A percentile compares a stretch with the other conserved stretches of the same genome.
These are phyloP conservation scores for Colinus virginianus DNA, from an alignment of 2,113 vertebrate genomes.

Conservation along the genomic window DNA sequence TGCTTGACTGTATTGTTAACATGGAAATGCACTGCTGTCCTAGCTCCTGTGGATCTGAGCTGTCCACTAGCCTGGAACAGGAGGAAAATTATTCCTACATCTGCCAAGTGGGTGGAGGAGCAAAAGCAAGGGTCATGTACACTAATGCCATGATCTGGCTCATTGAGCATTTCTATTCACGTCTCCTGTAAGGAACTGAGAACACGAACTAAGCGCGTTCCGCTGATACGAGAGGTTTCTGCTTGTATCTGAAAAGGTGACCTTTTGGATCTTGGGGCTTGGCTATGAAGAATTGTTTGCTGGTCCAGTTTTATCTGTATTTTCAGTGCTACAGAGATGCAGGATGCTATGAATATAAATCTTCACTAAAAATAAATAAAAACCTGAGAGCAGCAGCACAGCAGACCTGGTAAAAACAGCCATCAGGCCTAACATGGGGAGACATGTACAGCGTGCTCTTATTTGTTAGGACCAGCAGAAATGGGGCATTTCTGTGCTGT, in stretches of 20 bases:
- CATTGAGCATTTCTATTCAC: not conserved
- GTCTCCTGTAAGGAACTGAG: not conserved
- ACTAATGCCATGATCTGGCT: not conserved
- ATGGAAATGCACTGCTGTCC: not conserved
- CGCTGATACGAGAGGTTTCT: not conserved
- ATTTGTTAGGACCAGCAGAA: not conserved
- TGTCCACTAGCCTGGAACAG: not conserved
- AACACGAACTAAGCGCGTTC: not conserved
- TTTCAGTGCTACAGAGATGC: not conserved
- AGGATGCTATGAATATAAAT: not conserved
- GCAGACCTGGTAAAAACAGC: not conserved
- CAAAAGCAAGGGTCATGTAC: not conserved
- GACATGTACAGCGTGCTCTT: not conserved
- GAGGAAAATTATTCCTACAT: not conserved
- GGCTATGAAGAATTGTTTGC: not conserved
- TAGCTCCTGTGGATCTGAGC: not conserved
- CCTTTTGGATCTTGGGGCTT: slow-evolving; percentile 12
- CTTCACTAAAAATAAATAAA: not conserved
- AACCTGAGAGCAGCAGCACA: not conserved
- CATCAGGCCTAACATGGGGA: not conserved
- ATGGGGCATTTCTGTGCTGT: not conserved
- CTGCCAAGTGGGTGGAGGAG: not conserved
- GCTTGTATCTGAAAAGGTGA: not conserved
- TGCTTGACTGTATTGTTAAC: not conserved
- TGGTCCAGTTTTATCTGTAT: not conserved